Evolutionary conservation across 1,140 invertebrate genomes (phyloP).

Genomic region (Drosophila neocordata): DNA sequence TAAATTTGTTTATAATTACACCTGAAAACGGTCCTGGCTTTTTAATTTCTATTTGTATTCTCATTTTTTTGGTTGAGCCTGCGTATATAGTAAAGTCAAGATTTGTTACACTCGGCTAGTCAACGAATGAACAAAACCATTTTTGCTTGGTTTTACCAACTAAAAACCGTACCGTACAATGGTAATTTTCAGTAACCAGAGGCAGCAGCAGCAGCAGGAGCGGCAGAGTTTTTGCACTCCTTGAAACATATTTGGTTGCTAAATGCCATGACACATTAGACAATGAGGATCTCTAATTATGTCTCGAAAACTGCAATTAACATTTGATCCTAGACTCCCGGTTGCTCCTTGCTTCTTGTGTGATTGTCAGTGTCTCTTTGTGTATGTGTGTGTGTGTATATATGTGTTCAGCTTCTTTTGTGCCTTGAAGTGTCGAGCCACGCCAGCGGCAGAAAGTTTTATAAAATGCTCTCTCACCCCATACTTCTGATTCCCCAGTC

Average conservation of each 20-base stretch:
- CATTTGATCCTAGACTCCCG: constrained; percentile 61
- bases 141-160: neutral
- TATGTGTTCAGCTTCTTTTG: constrained; percentile 32
- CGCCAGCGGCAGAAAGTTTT: constrained; percentile 68
- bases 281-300: constrained; percentile 76
- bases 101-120: constrained; percentile 22
- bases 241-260: constrained; percentile 56
- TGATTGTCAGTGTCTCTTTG: neutral
- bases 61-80: neutral
- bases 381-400: constrained; percentile 16
- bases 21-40: neutral
- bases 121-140: neutral
- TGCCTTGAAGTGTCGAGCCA: constrained; percentile 68
- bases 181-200: neutral
- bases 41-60: too few species aligned
- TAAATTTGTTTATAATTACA: too few species aligned
- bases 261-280: constrained; percentile 77
- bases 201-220: neutral
- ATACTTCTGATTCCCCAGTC: neutral
- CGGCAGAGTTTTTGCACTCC: constrained; percentile 12
- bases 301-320: constrained; percentile 76
- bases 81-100: neutral
- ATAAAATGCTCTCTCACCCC: constrained; percentile 48
- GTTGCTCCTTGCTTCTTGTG: too few species aligned
- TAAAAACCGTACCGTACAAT: neutral